Conservation (phyloP, 2,113 vertebrate genomes). For the Myodes glareolus region DNA sequence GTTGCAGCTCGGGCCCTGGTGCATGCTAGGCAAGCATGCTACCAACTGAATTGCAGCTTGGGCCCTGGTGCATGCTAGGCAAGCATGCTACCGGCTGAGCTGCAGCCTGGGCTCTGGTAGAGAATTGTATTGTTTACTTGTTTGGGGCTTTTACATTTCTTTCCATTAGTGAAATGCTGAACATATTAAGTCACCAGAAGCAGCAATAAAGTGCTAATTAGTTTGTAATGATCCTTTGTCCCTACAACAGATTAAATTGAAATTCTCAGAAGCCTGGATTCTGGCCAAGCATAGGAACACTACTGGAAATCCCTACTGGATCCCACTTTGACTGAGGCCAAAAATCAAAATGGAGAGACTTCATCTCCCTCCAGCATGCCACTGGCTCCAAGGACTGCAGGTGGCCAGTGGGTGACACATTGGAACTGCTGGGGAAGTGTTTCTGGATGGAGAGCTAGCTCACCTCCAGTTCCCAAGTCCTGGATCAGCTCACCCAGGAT, state of each 20-base stretch:
- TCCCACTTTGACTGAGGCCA: slow-evolving; percentile 45
- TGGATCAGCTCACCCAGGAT: background rate
- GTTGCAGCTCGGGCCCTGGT: too few species aligned
- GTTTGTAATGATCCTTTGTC: slow-evolving; percentile 84
- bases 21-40: too few species aligned
- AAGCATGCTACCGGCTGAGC: too few species aligned
- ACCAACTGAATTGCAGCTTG: too few species aligned
- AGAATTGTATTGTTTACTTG: slow-evolving; percentile 7
- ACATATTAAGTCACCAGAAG: slow-evolving; percentile 84
- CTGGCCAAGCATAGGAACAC: slow-evolving; percentile 81
- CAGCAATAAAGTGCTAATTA: slow-evolving; percentile 86
- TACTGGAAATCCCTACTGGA: slow-evolving; percentile 55
- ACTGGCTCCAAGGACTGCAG: slow-evolving; percentile 20
- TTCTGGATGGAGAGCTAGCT: background rate
- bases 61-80: too few species aligned
- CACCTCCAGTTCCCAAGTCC: background rate
- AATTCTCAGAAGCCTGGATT: slow-evolving; percentile 81
- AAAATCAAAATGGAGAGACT: slow-evolving; percentile 64
- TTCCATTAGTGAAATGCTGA: slow-evolving; percentile 81
- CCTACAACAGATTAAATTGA: slow-evolving; percentile 83
- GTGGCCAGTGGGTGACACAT: background rate
- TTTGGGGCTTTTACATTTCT: slow-evolving; percentile 58
- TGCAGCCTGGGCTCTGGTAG: background rate
- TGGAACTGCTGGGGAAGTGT: rapidly evolving
- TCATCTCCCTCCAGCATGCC: background rate